Evolutionary conservation across 2,797 vertebrate genomes (phyloP).

Genomic region (Premnoplex brunnescens): DNA sequence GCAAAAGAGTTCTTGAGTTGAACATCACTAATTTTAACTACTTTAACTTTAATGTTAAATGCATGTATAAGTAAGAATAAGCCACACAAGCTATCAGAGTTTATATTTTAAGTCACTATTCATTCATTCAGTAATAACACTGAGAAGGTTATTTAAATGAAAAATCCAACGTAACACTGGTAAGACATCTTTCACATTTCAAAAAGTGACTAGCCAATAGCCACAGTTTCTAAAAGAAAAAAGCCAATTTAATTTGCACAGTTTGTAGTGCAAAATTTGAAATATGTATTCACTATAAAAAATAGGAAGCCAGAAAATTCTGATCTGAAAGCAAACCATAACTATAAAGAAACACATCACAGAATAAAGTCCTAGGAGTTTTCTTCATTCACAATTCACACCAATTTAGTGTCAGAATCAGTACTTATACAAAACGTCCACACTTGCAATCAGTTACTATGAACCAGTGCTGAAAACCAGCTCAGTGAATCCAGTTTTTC

Average conservation of each 20-base stretch:
- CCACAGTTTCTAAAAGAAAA: not conserved
- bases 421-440: not conserved
- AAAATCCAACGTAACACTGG: not conserved
- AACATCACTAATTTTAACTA: not conserved
- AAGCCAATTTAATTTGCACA: not conserved
- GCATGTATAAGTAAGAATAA: not conserved
- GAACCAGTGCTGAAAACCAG: conserved; percentile 10
- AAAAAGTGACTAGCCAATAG: not conserved
- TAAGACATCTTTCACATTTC: not conserved
- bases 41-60: not conserved
- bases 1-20: not conserved
- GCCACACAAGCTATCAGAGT: not conserved
- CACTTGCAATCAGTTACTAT: not conserved
- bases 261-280: not conserved
- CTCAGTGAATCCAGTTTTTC: not conserved
- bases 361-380: not conserved
- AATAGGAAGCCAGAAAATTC: not conserved
- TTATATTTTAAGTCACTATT: not conserved
- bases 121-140: not conserved
- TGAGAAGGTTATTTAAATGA: not conserved
- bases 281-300: not conserved
- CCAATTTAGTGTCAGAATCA: not conserved
- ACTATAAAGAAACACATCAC: not conserved
- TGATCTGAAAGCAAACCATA: not conserved
- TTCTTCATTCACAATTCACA: not conserved